A percentile compares a stretch with the other conserved stretches of the same genome.
phyloP scores from a whole-genome alignment of 2,888 invertebrate species.

The Cheilosia soror region DNA sequence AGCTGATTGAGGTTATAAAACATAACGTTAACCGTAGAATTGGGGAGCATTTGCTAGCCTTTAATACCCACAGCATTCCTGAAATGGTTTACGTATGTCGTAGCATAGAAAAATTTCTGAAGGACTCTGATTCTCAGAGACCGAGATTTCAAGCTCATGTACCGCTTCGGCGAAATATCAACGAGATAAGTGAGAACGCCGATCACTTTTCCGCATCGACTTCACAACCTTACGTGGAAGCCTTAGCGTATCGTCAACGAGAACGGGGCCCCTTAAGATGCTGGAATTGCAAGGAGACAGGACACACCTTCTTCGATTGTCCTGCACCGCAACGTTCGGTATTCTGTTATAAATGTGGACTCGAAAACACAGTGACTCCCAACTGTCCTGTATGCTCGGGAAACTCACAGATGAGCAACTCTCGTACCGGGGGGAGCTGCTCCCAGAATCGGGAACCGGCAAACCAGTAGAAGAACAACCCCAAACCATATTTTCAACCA shows the following conservation, averaged over 20 bases:
- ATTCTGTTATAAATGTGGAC: constrained; percentile 19
- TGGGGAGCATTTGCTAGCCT: background rate
- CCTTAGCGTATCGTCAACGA: background rate
- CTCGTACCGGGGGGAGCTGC: constrained; percentile 12
- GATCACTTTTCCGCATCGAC: background rate
- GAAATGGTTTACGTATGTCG: background rate
- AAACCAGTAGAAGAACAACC: background rate
- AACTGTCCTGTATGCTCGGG: background rate
- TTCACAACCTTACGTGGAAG: no score
- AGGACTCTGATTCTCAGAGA: background rate
- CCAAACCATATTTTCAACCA: background rate
- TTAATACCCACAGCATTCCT: background rate
- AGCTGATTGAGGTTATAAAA: background rate
- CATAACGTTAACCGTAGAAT: background rate
- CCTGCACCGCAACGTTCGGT: background rate
- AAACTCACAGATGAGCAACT: constrained; percentile 16
- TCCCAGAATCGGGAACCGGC: constrained; percentile 6
- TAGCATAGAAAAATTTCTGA: background rate
- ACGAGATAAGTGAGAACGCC: background rate
- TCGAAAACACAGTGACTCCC: background rate
- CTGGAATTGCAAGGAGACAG: constrained; percentile 1
- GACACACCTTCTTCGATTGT: background rate
- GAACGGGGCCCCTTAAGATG: background rate
- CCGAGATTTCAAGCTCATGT: no score
- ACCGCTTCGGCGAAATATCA: background rate